A percentile compares a stretch with the other conserved stretches of the same genome.
Evolutionary conservation across 1,140 invertebrate species (phyloP).

Genomic region (Heliconius congener): DNA sequence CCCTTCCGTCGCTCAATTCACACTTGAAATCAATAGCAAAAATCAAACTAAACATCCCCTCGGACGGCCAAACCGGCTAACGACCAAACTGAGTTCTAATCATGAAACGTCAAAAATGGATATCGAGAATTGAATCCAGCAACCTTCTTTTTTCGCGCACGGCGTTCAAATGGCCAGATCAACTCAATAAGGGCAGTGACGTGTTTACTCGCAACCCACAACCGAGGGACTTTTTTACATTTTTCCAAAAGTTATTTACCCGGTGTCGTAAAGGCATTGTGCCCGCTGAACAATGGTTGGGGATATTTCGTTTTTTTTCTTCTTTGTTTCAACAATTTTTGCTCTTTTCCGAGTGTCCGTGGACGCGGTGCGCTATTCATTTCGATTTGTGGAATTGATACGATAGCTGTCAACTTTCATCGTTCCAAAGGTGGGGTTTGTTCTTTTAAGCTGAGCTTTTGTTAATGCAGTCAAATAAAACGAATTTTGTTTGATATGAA

Average conservation of each 20-base stretch:
- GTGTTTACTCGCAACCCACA: conserved; percentile 78
- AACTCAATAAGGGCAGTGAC: conserved; percentile 74
- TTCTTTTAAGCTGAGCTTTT: conserved; percentile 35
- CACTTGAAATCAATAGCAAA: conserved; percentile 44
- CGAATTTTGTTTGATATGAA: not conserved
- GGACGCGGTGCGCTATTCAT: conserved; percentile 53
- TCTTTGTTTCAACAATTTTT: conserved; percentile 57
- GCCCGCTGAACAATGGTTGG: conserved; percentile 64
- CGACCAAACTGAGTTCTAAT: conserved; percentile 78
- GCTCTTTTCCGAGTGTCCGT: conserved; percentile 55
- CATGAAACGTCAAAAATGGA: conserved; percentile 79
- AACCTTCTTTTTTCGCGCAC: conserved; percentile 65
- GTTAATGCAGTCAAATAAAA: conserved; percentile 1
- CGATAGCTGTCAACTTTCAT: conserved; percentile 49
- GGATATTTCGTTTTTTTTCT: conserved; percentile 62
- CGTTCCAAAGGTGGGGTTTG: conserved; percentile 39
- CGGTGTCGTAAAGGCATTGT: conserved; percentile 79
- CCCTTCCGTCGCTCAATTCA: conserved; percentile 19
- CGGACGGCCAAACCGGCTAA: conserved; percentile 54
- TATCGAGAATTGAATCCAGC: conserved; percentile 76
- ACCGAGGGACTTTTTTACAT: conserved; percentile 68
- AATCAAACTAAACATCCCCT: conserved; percentile 55
- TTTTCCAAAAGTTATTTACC: conserved; percentile 77
- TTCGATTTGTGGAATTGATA: conserved; percentile 60
- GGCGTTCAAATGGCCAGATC: conserved; percentile 77